phyloP scores from a whole-genome alignment of 1,140 invertebrate genomes.

The Orussus abietinus region DNA sequence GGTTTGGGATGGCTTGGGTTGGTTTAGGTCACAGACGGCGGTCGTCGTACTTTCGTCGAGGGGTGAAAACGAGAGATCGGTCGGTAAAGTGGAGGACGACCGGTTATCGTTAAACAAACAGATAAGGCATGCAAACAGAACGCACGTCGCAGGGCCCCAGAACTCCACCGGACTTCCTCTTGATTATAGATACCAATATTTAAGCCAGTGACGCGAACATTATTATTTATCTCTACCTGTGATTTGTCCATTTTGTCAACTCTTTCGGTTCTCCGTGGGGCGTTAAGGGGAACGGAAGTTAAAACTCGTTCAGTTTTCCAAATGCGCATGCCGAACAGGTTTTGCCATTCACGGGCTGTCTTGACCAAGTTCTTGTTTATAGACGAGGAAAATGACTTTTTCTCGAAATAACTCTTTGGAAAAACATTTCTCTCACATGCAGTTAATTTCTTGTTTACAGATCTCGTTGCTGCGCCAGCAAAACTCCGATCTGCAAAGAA shows the following conservation, averaged over 20 bases:
- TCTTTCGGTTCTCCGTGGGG: too few relatives aligned
- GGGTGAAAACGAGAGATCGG: background rate
- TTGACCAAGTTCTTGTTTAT: too few relatives aligned
- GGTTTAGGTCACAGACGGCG: too few relatives aligned
- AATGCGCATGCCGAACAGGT: too few relatives aligned
- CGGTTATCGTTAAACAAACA: conserved; percentile 52
- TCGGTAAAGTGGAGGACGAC: conserved; percentile 21
- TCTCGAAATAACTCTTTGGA: background rate
- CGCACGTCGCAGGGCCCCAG: conserved; percentile 32
- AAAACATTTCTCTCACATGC: background rate
- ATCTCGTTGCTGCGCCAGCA: conserved; percentile 42
- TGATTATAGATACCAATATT: conserved; percentile 45
- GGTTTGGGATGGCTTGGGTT: too few relatives aligned
- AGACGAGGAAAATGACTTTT: background rate
- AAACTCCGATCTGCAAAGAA: conserved; percentile 43
- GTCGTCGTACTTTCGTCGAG: too few relatives aligned
- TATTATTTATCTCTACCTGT: too few relatives aligned
- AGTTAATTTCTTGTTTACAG: conserved; percentile 24
- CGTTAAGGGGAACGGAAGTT: too few relatives aligned
- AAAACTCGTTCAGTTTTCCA: too few relatives aligned
- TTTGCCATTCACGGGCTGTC: too few relatives aligned
- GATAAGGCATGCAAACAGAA: conserved; percentile 51
- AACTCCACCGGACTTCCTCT: conserved; percentile 49
- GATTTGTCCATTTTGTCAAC: too few relatives aligned
- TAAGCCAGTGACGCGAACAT: too few relatives aligned